Evolutionary conservation across 2,113 vertebrate species (phyloP).

Genomic region (Tricholaema leucomelas): DNA sequence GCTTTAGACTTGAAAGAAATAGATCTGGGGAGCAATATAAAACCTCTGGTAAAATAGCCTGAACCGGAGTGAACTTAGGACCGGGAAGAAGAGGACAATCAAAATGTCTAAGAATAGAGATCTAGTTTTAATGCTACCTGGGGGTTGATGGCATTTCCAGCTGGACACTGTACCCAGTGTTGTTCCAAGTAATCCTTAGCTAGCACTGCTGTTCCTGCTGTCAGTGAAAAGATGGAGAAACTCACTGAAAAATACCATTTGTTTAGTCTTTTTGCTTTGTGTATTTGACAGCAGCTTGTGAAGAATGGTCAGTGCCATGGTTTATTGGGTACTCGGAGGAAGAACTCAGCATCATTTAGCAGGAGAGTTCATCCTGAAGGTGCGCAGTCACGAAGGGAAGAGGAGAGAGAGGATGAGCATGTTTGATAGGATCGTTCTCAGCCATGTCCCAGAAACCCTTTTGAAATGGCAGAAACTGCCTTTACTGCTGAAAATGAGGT

Average conservation of each 20-base stretch:
- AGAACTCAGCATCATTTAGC: neutral
- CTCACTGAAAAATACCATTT: neutral
- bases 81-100: slow-evolving; percentile 12
- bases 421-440: neutral
- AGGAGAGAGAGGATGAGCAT: neutral
- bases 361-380: neutral
- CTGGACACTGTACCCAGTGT: neutral
- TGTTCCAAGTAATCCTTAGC: neutral
- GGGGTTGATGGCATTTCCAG: slow-evolving; percentile 21
- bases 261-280: neutral
- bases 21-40: neutral
- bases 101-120: slow-evolving; percentile 21
- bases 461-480: neutral
- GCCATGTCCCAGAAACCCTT: neutral
- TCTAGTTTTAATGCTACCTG: neutral
- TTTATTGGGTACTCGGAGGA: neutral
- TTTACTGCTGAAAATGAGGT: neutral
- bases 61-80: neutral
- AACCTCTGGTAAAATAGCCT: slow-evolving; percentile 2
- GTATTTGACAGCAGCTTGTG: neutral
- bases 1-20: slow-evolving; percentile 10
- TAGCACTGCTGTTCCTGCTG: neutral
- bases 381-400: neutral
- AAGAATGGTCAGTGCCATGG: rapidly evolving
- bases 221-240: neutral